Conservation (phyloP, 1,140 invertebrate genomes). For the Pseudomyrmex gracilis region DNA sequence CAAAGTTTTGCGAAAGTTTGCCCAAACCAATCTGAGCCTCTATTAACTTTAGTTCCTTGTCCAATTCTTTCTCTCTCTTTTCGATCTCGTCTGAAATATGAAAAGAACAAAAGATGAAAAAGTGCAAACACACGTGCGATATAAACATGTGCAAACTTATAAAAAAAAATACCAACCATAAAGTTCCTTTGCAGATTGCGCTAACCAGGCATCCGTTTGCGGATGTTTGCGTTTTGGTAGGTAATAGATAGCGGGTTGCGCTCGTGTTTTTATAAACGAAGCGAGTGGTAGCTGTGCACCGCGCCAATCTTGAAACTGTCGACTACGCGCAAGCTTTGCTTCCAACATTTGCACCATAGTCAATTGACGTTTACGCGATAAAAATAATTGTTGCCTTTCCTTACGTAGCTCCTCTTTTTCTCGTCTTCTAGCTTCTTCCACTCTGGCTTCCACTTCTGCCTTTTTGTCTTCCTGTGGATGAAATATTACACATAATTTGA, state of each 20-base stretch:
- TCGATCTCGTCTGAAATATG: constrained; percentile 83
- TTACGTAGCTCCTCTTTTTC: constrained; percentile 94
- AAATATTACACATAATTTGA: constrained; percentile 1
- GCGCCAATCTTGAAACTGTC: constrained; percentile 96
- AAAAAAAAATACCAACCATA: constrained; percentile 84
- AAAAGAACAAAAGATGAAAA: constrained; percentile 30
- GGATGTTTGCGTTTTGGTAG: constrained; percentile 91
- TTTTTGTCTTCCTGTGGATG: constrained; percentile 90
- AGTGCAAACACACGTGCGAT: background rate
- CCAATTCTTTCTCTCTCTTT: constrained; percentile 84
- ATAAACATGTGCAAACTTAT: constrained; percentile 17
- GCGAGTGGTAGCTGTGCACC: constrained; percentile 90
- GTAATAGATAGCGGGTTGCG: constrained; percentile 95
- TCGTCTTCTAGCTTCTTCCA: constrained; percentile 95
- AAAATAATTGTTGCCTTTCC: constrained; percentile 94
- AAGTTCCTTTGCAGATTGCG: constrained; percentile 87
- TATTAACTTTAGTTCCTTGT: constrained; percentile 84
- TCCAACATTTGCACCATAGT: constrained; percentile 95
- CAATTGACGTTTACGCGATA: constrained; percentile 94
- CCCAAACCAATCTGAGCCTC: constrained; percentile 79
- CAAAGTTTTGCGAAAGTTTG: constrained; percentile 79
- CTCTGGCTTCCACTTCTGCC: constrained; percentile 96
- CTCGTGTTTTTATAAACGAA: constrained; percentile 95
- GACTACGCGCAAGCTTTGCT: constrained; percentile 94
- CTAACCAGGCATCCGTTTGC: constrained; percentile 86